Evolutionary conservation across 2,113 vertebrate species (phyloP).

Genomic region (rabbit (Oryctolagus cuniculus)): mOryCun1.1 NC_091441.1:31311001-31311500

Average conservation of each 20-base stretch:
- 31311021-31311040: neutral
- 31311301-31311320: constrained; percentile 42
- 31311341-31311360: constrained; percentile 37
- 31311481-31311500: constrained; percentile 48
- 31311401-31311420: neutral
- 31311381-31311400: constrained; percentile 2
- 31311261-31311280: constrained; percentile 24
- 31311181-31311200: constrained; percentile 22
- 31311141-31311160: neutral
- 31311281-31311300: constrained; percentile 14
- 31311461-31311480: constrained; percentile 20
- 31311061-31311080: constrained; percentile 28
- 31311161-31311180: neutral
- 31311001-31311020: neutral
- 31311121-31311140: neutral
- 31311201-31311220: neutral
- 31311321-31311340: neutral
- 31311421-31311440: constrained; percentile 36
- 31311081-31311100: neutral
- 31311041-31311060: constrained; percentile 46
- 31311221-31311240: neutral
- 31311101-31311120: neutral
- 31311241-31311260: neutral
- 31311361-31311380: constrained; percentile 36
- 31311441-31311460: constrained; percentile 5